Percentiles rank a stretch among this genome's conserved stretches.
These are phyloP conservation scores for Drosophila anomalata DNA, from an alignment of 2,888 invertebrate species.

Conservation along the genomic window DNA sequence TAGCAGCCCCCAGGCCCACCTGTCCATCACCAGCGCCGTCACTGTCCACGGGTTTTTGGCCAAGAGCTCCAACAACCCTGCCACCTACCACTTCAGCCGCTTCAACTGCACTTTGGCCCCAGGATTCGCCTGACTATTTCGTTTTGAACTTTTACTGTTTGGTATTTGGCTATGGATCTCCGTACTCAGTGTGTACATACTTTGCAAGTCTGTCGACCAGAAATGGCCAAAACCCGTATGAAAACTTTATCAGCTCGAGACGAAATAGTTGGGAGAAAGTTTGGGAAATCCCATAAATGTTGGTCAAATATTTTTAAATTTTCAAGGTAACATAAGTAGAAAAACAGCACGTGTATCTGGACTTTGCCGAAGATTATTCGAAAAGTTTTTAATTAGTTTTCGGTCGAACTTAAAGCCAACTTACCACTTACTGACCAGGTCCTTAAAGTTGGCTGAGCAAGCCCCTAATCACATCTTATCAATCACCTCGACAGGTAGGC, in stretches of 20 bases:
- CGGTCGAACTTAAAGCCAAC: not conserved
- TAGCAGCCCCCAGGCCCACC: conserved; percentile 28
- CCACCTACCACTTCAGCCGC: not conserved
- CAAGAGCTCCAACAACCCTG: conserved; percentile 14
- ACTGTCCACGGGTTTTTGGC: conserved; percentile 24
- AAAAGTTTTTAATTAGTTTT: conserved; percentile 44
- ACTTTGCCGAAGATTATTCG: conserved; percentile 10
- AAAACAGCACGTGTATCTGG: conserved; percentile 12
- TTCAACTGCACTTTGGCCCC: conserved; percentile 9
- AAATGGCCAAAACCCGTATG: conserved; percentile 36
- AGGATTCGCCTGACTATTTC: conserved; percentile 11
- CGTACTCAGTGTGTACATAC: conserved; percentile 14
- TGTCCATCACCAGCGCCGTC: conserved; percentile 37
- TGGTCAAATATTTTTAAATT: conserved; percentile 32
- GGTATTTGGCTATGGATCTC: conserved; percentile 18
- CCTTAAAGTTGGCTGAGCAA: not conserved
- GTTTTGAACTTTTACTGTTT: conserved; percentile 25
- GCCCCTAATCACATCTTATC: conserved; percentile 25
- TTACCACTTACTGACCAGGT: not conserved
- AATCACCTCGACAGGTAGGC: conserved; percentile 41
- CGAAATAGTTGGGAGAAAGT: conserved; percentile 21
- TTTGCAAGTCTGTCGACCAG: conserved; percentile 17
- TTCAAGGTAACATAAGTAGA: conserved; percentile 9
- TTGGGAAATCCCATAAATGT: conserved; percentile 30
- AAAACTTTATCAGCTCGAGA: conserved; percentile 34